Evolutionary conservation across 2,113 vertebrate species (phyloP).

Genomic region (Narcine bancroftii): DNA sequence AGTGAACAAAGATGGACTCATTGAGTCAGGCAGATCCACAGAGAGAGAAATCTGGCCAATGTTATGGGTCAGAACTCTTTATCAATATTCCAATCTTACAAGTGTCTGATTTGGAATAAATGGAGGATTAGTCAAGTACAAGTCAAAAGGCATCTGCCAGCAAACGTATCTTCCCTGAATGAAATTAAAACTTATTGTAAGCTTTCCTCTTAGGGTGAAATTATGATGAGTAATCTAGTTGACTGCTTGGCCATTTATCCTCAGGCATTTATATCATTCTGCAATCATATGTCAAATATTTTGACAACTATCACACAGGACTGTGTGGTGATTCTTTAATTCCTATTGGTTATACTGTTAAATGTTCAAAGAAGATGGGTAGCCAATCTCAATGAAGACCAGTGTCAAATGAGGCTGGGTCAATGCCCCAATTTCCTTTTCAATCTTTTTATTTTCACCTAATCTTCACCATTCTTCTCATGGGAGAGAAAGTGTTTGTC

Average conservation of each 20-base stretch:
- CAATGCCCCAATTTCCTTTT: too few relatives aligned
- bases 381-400: too few relatives aligned
- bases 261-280: neutral
- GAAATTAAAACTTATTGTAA: constrained; percentile 4
- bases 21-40: too few relatives aligned
- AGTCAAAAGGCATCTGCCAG: neutral
- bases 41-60: too few relatives aligned
- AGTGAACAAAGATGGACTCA: too few relatives aligned
- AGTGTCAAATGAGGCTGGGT: too few relatives aligned
- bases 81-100: too few relatives aligned
- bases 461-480: too few relatives aligned
- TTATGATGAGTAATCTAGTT: constrained; percentile 5
- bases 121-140: neutral
- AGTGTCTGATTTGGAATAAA: neutral
- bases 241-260: neutral
- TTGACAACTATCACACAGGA: neutral
- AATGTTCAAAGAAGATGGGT: too few relatives aligned
- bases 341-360: neutral
- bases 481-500: too few relatives aligned
- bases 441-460: too few relatives aligned
- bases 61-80: too few relatives aligned
- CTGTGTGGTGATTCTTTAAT: neutral
- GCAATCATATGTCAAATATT: neutral
- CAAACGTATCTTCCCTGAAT: neutral
- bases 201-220: neutral